phyloP scores from a whole-genome alignment of 2,113 vertebrate species.

The Himantopus leucocephalus region DNA sequence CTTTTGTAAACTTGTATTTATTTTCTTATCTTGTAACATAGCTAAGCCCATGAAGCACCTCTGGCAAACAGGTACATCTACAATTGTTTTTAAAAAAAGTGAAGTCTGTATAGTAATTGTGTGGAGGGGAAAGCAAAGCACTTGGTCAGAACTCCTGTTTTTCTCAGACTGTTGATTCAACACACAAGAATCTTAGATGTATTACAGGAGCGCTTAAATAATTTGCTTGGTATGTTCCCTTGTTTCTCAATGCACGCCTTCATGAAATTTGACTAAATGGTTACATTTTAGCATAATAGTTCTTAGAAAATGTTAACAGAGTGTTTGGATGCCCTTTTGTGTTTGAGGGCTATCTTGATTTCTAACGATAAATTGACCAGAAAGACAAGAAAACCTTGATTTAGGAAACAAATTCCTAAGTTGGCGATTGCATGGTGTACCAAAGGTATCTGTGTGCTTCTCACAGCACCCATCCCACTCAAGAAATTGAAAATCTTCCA shows the following conservation, averaged over 20 bases:
- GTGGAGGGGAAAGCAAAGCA: not conserved
- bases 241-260: not conserved
- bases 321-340: not conserved
- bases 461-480: not conserved
- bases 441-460: not conserved
- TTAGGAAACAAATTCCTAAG: not conserved
- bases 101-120: not conserved
- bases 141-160: not conserved
- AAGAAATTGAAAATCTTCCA: not conserved
- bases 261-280: not conserved
- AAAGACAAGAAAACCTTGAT: not conserved
- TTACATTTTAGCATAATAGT: not conserved
- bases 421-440: not conserved
- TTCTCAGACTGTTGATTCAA: not conserved
- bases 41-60: not conserved
- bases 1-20: not conserved
- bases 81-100: not conserved
- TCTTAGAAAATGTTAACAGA: not conserved
- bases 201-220: not conserved
- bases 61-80: not conserved
- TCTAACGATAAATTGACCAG: not conserved
- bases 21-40: not conserved
- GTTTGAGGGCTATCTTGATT: not conserved
- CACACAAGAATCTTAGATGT: not conserved
- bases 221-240: not conserved